These are phyloP conservation scores for Tortricodes alternella DNA, from an alignment of 2,888 invertebrate genomes.

Conservation along the genomic window DNA sequence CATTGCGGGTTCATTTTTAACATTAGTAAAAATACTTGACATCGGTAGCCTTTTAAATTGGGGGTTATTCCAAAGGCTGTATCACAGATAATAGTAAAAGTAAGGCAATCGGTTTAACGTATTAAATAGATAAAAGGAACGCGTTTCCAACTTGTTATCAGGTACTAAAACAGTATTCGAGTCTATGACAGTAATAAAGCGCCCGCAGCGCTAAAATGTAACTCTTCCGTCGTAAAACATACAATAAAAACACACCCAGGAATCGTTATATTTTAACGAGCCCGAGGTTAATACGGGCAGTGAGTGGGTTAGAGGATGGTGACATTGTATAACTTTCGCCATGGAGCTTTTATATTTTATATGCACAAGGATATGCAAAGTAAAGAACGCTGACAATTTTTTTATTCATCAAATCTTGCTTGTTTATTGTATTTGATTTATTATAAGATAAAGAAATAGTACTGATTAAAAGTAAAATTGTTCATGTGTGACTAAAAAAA, in stretches of 20 bases:
- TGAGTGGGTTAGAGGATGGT: no score
- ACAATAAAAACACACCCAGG: constrained; percentile 74
- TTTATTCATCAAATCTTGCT: no score
- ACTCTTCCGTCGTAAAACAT: constrained; percentile 73
- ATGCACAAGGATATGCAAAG: no score
- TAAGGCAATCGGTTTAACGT: constrained; percentile 13
- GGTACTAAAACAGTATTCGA: constrained; percentile 71
- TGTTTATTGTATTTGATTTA: no score
- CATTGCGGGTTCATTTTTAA: not conserved
- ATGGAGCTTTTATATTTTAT: not conserved
- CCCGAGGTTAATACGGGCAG: constrained; percentile 65
- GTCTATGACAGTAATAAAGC: constrained; percentile 77
- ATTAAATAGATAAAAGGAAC: constrained; percentile 49
- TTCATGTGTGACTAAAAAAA: no score
- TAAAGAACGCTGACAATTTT: no score
- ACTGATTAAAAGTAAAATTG: no score
- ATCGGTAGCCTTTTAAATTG: constrained; percentile 25
- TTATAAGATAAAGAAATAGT: no score
- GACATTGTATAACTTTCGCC: constrained; percentile 7
- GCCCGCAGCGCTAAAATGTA: constrained; percentile 82
- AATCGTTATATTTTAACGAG: constrained; percentile 79
- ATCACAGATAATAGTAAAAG: constrained; percentile 26
- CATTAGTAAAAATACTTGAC: not conserved
- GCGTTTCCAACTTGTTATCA: constrained; percentile 69
- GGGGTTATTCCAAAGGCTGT: constrained; percentile 8